Base-by-base conservation (phyloP, 2,113 vertebrate species). In the Furnarius figulus region DNA sequence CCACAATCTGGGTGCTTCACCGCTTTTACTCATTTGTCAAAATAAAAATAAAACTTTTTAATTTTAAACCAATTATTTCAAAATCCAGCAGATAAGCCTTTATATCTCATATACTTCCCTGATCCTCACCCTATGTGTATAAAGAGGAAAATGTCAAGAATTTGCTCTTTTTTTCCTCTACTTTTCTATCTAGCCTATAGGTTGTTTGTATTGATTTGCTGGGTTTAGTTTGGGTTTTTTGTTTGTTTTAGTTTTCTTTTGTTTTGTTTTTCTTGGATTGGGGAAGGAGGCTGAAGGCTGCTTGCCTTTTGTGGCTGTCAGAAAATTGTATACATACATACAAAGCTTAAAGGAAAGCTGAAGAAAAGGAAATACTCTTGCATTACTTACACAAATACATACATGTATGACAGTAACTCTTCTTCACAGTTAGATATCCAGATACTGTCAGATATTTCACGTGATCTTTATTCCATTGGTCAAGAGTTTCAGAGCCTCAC, bases 401-500 rank as follows among this genome's bases (percentile, higher is more conserved):
- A 35, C 17, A 58, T 63, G 30, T 30, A 24, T 40, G 39, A 76
- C 44, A 74, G 44, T 28, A 82, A 35, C 55, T 89, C 33, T 44
- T 76, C 56, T 71, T 94, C 89, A 83, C 85, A 85, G 70, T 52
- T 76, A 85, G 37, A 8, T 79, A 30, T 85, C 47, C 47, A 77
- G 63, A 66, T 33, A 13, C 39, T 83, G 78, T 87, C 74, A 86
- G 47, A 37, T 83, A 87, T 86, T 89, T 94, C 81, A 85, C 33
- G 59, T 67, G 55, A 91, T 80, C 82, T 73, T 95, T 93, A 78
- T 93, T 71, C 59, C 35, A 59, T 47, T 92, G 91, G 92, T 96
- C 91, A 91, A 90, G 85, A 80, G 59, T 85, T 93, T 94, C 74
- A 85, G 61, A 89, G 35, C 10, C 49, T 84, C 78, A 65, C 62